Evolutionary conservation across 2,113 vertebrate species (phyloP).

Genomic region (Epinephelus lanceolatus): DNA sequence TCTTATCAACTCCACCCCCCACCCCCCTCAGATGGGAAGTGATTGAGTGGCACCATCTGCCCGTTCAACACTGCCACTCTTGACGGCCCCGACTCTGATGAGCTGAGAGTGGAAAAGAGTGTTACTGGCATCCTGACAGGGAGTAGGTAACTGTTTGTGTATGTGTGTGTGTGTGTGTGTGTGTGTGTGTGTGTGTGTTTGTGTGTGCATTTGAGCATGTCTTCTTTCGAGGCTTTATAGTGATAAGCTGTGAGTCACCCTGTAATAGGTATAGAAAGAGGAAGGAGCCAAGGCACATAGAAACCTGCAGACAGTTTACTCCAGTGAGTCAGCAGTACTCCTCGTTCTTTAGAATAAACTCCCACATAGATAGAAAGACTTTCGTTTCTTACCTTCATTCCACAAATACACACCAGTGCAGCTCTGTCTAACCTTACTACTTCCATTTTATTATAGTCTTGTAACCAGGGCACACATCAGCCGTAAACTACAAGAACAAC

Average conservation of each 20-base stretch:
- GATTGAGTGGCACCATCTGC: slow-evolving; percentile 57
- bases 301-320: slow-evolving; percentile 42
- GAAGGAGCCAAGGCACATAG: slow-evolving; percentile 22
- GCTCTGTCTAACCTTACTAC: background rate
- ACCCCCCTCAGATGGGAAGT: slow-evolving; percentile 6
- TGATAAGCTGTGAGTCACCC: slow-evolving; percentile 57
- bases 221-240: slow-evolving; percentile 17
- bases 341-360: slow-evolving; percentile 7
- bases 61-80: slow-evolving; percentile 35
- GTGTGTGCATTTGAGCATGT: slow-evolving; percentile 10
- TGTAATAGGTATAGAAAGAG: slow-evolving; percentile 26
- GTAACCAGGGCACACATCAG: background rate
- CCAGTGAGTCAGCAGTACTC: slow-evolving; percentile 19
- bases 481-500: background rate
- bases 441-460: background rate
- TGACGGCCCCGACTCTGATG: slow-evolving; percentile 27
- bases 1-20: slow-evolving; percentile 20
- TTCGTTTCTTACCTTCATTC: background rate
- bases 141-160: slow-evolving; percentile 20
- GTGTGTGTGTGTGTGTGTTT: background rate
- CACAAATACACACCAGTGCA: slow-evolving; percentile 8
- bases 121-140: slow-evolving; percentile 34
- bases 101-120: slow-evolving; percentile 21
- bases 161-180: background rate
- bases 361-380: background rate